Evolutionary conservation across 2,113 vertebrate species (phyloP).

Genomic region (Pantherophis guttatus): DNA sequence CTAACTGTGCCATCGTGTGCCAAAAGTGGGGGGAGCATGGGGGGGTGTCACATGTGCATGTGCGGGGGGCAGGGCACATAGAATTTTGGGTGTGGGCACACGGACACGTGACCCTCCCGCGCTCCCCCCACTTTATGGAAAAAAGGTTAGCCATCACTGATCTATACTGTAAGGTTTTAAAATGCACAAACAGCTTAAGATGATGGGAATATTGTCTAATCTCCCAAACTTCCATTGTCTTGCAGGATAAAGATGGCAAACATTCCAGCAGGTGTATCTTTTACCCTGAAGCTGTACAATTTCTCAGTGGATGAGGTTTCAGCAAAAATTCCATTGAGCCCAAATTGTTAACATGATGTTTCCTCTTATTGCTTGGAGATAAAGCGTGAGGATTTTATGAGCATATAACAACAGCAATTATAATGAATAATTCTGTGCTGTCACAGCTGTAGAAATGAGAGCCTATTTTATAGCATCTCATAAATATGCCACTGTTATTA

Average conservation of each 20-base stretch:
- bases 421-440: not conserved
- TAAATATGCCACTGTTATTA: not conserved
- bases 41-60: too few relatives aligned
- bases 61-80: too few relatives aligned
- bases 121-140: too few relatives aligned
- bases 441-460: constrained; percentile 9
- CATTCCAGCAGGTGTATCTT: constrained; percentile 20
- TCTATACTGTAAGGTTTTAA: not conserved
- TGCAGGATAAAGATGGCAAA: constrained; percentile 21
- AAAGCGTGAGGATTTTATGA: not conserved
- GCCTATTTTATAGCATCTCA: not conserved
- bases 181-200: not conserved
- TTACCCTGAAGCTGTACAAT: constrained; percentile 26
- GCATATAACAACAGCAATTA: not conserved
- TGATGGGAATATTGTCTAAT: not conserved
- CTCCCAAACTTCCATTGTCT: constrained; percentile 20
- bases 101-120: too few relatives aligned
- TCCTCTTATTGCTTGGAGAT: not conserved
- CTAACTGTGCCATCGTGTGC: too few relatives aligned
- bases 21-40: too few relatives aligned
- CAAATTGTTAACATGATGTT: not conserved
- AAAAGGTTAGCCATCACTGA: too few relatives aligned
- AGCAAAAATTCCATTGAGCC: not conserved
- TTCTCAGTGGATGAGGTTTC: constrained; percentile 34
- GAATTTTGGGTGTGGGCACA: too few relatives aligned